Conservation (phyloP, 2,797 vertebrate species). For the Buceros bicornis region DNA sequence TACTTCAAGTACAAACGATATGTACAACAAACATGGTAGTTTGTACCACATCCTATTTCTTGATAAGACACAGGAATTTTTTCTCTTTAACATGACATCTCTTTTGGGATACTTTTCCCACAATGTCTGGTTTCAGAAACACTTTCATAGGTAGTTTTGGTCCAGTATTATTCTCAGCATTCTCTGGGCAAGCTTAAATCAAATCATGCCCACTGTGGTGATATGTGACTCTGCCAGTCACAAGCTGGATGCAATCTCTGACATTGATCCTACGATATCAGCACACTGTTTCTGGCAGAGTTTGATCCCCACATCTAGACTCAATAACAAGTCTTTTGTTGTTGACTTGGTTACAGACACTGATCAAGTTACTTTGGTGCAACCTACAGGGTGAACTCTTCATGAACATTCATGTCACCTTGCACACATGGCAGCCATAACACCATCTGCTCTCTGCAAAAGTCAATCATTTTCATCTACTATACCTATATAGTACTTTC, state of each 20-base stretch:
- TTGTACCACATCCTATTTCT: background rate
- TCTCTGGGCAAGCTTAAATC: background rate
- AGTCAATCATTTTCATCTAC: background rate
- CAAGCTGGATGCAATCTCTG: background rate
- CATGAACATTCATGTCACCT: background rate
- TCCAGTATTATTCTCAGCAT: background rate
- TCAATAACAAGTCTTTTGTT: background rate
- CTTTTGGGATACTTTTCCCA: background rate
- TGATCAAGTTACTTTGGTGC: background rate
- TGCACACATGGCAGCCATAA: background rate
- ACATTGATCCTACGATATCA: background rate
- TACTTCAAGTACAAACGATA: no score
- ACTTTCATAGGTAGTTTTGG: background rate
- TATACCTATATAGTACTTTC: background rate
- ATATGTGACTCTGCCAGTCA: background rate
- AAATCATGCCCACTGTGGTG: background rate
- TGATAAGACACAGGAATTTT: background rate
- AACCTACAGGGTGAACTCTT: background rate
- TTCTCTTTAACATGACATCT: background rate
- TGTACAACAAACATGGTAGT: background rate
- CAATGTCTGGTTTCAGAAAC: background rate
- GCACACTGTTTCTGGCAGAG: background rate
- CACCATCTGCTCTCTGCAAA: background rate
- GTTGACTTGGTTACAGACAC: background rate
- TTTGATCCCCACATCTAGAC: background rate